These are phyloP conservation scores for Latheticus oryzae DNA, from an alignment of 2,888 invertebrate genomes.

Conservation along the genomic window DNA sequence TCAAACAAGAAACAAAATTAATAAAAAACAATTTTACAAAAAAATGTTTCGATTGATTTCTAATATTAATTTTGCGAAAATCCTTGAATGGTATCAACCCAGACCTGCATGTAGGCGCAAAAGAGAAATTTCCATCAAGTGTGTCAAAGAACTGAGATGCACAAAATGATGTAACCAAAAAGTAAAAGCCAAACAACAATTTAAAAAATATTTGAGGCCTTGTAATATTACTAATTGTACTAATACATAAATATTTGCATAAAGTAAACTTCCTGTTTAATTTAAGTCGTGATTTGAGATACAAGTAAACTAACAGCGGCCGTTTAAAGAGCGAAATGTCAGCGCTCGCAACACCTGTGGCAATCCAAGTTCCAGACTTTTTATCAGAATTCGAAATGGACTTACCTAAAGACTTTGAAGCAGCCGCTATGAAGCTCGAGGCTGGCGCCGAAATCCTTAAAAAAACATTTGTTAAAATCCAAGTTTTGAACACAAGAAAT, in stretches of 20 bases:
- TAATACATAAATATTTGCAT: too few relatives aligned
- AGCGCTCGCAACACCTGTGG: constrained; percentile 7
- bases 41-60: too few relatives aligned
- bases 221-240: too few relatives aligned
- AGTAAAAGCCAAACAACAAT: constrained; percentile 29
- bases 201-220: too few relatives aligned
- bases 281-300: too few relatives aligned
- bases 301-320: too few relatives aligned
- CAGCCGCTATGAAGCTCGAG: constrained; percentile 5
- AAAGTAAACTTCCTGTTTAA: too few relatives aligned
- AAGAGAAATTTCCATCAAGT: constrained; percentile 48
- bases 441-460: constrained; percentile 26
- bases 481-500: constrained; percentile 15
- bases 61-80: too few relatives aligned
- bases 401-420: constrained; percentile 14
- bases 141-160: constrained; percentile 42
- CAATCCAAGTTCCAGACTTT: not conserved
- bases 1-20: too few relatives aligned
- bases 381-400: not conserved
- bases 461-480: constrained; percentile 35
- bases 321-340: constrained; percentile 11
- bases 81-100: constrained; percentile 1
- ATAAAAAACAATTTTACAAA: too few relatives aligned
- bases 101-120: constrained; percentile 4
- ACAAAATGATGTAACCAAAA: constrained; percentile 41